Conservation (phyloP, 1,140 invertebrate genomes). For the Hylaeus volcanicus region DNA sequence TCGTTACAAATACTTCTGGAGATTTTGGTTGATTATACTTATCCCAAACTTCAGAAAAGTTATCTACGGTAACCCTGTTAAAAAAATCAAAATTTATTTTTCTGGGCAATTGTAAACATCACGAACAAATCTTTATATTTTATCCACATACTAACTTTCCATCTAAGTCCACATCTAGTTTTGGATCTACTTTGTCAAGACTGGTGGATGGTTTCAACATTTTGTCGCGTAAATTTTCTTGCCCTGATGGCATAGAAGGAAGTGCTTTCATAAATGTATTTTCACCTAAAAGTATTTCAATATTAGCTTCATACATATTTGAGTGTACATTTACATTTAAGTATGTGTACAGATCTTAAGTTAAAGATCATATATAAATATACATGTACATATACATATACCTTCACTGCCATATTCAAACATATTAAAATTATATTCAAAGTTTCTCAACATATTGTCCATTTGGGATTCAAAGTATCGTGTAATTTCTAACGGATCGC, state of each 20-base stretch:
- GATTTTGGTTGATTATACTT: conserved; percentile 21
- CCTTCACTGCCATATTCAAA: conserved; percentile 42
- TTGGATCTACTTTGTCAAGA: conserved; percentile 51
- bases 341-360: background rate
- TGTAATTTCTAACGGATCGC: conserved; percentile 72
- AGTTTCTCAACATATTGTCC: conserved; percentile 67
- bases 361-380: background rate
- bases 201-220: conserved; percentile 75
- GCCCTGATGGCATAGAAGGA: conserved; percentile 26
- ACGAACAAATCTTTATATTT: conserved; percentile 22
- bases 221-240: conserved; percentile 74
- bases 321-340: background rate
- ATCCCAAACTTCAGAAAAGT: conserved; percentile 75
- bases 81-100: background rate
- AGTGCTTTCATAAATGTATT: conserved; percentile 9
- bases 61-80: conserved; percentile 71
- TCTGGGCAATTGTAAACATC: background rate
- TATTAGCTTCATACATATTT: background rate
- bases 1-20: conserved; percentile 65
- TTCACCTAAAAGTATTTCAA: conserved; percentile 30
- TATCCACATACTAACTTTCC: conserved; percentile 76
- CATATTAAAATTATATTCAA: conserved; percentile 21
- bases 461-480: conserved; percentile 73
- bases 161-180: conserved; percentile 80
- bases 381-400: conserved; percentile 12